Conservation (phyloP, 2,888 invertebrate species). For the Phaonia tiefii region DNA sequence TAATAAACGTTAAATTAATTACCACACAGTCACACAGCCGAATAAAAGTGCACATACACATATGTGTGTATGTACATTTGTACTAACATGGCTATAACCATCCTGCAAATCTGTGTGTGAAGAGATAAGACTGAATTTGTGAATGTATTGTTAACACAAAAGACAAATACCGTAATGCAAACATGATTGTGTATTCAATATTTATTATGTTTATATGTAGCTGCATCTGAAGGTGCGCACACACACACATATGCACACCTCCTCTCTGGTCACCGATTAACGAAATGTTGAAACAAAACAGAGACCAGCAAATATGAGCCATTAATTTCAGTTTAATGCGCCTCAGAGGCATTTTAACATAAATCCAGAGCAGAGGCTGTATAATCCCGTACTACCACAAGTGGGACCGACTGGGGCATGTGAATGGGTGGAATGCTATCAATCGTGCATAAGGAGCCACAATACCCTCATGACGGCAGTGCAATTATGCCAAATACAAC, state of each 20-base stretch:
- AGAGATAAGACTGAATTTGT: neutral
- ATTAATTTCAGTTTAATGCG: conserved; percentile 68
- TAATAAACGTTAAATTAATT: conserved; percentile 59
- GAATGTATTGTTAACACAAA: no score
- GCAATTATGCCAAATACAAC: conserved; percentile 21
- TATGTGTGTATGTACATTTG: no score
- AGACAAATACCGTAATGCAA: no score
- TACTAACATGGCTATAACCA: no score
- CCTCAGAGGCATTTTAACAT: conserved; percentile 68
- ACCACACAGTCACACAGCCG: conserved; percentile 17
- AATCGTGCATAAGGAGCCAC: neutral
- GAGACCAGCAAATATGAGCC: conserved; percentile 17
- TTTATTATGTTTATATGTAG: neutral
- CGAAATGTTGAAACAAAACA: neutral
- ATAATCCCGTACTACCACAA: no score
- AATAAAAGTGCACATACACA: neutral
- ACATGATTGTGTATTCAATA: no score
- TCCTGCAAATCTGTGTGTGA: neutral
- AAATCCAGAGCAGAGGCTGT: conserved; percentile 44
- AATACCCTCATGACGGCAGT: neutral
- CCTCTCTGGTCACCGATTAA: no score
- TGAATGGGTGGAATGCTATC: neutral
- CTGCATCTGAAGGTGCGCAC: conserved; percentile 13
- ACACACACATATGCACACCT: neutral
- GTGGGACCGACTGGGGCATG: neutral